Conservation (phyloP, 1,140 invertebrate species). For the Diachasmimorpha longicaudata region DNA sequence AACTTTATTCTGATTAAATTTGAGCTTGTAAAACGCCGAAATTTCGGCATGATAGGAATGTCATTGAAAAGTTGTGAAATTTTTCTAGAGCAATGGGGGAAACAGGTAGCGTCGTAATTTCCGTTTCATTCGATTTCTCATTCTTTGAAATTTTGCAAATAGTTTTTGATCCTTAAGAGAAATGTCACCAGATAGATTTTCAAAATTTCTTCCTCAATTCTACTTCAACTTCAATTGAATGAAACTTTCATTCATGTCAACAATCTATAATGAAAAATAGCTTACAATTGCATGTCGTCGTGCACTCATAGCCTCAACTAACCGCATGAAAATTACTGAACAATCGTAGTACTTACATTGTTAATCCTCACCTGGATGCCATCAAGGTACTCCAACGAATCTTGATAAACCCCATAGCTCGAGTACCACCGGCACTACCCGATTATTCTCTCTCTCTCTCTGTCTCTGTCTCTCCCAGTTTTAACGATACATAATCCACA, state of each 20-base stretch:
- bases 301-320: not conserved
- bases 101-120: too few relatives aligned
- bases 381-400: not conserved
- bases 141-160: too few relatives aligned
- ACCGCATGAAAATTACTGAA: not conserved
- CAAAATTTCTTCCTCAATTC: too few relatives aligned
- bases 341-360: not conserved
- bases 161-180: too few relatives aligned
- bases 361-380: conserved; percentile 3
- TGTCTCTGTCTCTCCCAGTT: too few relatives aligned
- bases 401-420: not conserved
- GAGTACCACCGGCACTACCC: not conserved
- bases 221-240: not conserved
- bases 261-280: not conserved
- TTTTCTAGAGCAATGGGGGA: not conserved
- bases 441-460: not conserved
- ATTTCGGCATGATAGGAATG: not conserved
- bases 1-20: conserved; percentile 2
- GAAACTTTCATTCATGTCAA: not conserved
- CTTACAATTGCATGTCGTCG: not conserved
- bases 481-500: not conserved
- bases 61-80: not conserved
- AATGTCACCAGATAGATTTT: too few relatives aligned
- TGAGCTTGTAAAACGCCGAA: not conserved
- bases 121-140: too few relatives aligned